Conservation (phyloP, 2,113 vertebrate species). For the Podocnemis expansa region DNA sequence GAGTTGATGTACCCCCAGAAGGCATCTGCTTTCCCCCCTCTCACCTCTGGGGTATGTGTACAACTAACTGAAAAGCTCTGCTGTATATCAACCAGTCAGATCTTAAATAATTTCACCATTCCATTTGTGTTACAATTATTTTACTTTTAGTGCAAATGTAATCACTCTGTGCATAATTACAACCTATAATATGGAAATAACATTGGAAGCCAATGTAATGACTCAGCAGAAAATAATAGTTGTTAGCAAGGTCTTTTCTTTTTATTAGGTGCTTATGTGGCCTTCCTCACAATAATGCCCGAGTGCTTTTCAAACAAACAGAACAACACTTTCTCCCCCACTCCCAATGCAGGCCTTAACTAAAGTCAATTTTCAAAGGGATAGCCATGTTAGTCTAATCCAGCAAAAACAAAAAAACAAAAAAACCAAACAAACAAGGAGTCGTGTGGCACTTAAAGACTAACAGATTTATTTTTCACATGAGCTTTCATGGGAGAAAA, state of each 20-base stretch:
- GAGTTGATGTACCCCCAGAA: too few relatives aligned
- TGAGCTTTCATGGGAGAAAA: too few relatives aligned
- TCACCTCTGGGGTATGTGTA: too few relatives aligned
- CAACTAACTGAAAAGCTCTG: too few relatives aligned
- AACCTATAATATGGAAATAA: conserved; percentile 33
- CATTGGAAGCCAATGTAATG: conserved; percentile 56
- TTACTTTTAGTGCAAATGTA: conserved; percentile 58
- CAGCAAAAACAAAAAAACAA: too few relatives aligned
- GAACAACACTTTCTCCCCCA: conserved; percentile 10
- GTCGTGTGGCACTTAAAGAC: too few relatives aligned
- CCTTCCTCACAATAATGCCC: conserved; percentile 59
- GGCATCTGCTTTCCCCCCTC: too few relatives aligned
- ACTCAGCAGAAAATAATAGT: conserved; percentile 52
- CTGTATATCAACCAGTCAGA: conserved; percentile 5
- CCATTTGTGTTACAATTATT: neutral
- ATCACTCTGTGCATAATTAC: conserved; percentile 37
- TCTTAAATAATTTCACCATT: neutral
- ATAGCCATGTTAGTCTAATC: too few relatives aligned
- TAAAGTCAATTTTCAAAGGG: too few relatives aligned
- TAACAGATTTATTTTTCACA: too few relatives aligned
- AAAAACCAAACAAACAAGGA: too few relatives aligned
- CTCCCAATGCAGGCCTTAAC: conserved; percentile 31
- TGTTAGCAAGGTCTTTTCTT: conserved; percentile 29
- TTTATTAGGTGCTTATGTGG: conserved; percentile 59
- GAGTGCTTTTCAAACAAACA: conserved; percentile 61